Percentiles rank a stretch among this genome's conserved stretches.
Evolutionary conservation across 2,113 vertebrate genomes (phyloP).

Genomic region (Okapia johnstoni): DNA sequence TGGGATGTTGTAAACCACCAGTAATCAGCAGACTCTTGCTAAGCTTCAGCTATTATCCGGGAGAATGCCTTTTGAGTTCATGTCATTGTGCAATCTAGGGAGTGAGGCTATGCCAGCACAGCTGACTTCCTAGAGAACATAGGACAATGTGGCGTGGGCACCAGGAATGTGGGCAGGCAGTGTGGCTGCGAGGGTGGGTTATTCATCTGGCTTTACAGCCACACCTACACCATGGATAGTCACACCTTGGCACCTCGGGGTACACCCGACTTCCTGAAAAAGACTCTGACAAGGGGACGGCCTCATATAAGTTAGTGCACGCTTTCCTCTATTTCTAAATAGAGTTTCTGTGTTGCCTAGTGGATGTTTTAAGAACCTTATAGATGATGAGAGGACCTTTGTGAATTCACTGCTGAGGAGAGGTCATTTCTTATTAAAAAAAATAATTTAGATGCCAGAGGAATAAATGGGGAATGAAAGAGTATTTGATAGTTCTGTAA

Average conservation of each 20-base stretch:
- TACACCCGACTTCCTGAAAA: not conserved
- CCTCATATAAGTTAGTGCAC: not conserved
- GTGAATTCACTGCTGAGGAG: not conserved
- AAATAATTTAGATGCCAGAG: not conserved
- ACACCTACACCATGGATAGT: not conserved
- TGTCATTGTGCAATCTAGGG: not conserved
- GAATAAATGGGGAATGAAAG: not conserved
- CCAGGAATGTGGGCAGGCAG: not conserved
- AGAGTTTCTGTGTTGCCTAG: not conserved
- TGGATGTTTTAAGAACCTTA: not conserved
- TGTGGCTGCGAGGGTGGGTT: not conserved
- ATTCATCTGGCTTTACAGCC: not conserved
- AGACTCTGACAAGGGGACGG: not conserved
- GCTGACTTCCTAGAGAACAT: not conserved
- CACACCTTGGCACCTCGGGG: not conserved
- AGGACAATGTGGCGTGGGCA: not conserved
- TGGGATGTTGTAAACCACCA: constrained; percentile 3
- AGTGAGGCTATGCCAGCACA: not conserved
- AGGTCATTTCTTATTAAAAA: not conserved
- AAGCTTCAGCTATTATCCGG: not conserved
- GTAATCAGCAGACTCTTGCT: not conserved
- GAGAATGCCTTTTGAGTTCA: not conserved
- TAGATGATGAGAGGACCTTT: not conserved
- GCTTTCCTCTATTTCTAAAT: not conserved
- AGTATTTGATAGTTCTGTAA: constrained; percentile 11